Conservation (phyloP, 2,797 vertebrate genomes). For the Galago senegalensis region DNA sequence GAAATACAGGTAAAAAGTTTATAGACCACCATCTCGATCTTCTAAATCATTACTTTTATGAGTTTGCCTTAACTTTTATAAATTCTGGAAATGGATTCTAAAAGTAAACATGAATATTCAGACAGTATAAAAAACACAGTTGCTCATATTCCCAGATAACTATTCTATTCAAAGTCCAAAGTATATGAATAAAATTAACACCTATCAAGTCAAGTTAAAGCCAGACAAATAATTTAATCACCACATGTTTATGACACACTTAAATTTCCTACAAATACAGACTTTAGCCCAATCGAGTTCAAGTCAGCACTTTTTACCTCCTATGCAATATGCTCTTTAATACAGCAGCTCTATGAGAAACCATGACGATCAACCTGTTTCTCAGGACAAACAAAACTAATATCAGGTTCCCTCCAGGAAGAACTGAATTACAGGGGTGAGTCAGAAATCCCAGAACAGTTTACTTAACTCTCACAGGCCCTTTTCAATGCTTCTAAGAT, state of each 20-base stretch:
- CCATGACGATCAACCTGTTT: background rate
- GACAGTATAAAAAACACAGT: background rate
- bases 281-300: background rate
- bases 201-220: conserved; percentile 28
- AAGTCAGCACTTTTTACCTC: background rate
- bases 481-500: background rate
- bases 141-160: background rate
- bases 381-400: conserved; percentile 20
- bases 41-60: background rate
- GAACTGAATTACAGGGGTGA: background rate
- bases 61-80: conserved; percentile 14
- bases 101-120: conserved; percentile 43
- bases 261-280: conserved; percentile 19
- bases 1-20: background rate
- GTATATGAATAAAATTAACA: conserved; percentile 29
- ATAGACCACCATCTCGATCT: background rate
- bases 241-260: background rate
- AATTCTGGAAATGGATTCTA: background rate
- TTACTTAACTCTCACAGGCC: background rate
- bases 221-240: background rate
- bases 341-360: background rate
- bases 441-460: conserved; percentile 12
- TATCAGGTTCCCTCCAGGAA: background rate
- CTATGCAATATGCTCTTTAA: background rate
- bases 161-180: conserved; percentile 16